Base-by-base conservation (phyloP, 2,888 invertebrate genomes). In the Athalia cordata region DNA sequence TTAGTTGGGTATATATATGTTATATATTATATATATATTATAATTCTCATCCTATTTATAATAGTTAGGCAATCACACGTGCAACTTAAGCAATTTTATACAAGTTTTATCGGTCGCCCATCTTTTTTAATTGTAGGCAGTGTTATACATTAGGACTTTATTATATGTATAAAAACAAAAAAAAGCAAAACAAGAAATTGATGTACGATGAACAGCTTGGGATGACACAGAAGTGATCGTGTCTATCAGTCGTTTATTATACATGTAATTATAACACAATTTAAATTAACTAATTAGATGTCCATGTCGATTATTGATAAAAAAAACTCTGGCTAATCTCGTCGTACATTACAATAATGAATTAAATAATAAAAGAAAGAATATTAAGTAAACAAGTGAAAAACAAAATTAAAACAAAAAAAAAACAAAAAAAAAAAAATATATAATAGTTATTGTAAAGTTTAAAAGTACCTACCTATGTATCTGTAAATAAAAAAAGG, bases 11-110 rank as follows among this genome's bases (percentile, higher is more conserved):
- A 3, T 66, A 66, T 49, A 9, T 66, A 82, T 82, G 80, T 75
- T 81, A 83, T 85, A 85, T 85, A 84, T 86, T 87, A 87, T 85
- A 88, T 88, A 89, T 87, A 88, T 88, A 88, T 89, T 55, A 81
- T 80, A 80, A 85, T 82, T 85, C 82, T 86, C 83, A 83, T 84
- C 82, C 83, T 85, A 82, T 83, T 85, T 83, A 84, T 83, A 85
- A 83, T 86, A 85, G 84, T 85, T 84, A 86, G 82, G 84, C 85
- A 84, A 86, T 86, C 85, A 86, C 84, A 83, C 81, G 83, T 84
- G 83, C 85, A 86, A 84, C 85, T 87, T 85, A 85, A 87, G 84
- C 84, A 85, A 85, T 88, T 89, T 89, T 88, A 85, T 88, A 88
- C 84, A 83, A 87, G 84, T 87, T 88, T 87, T 86, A 86, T 87